Conservation (phyloP, 1,140 invertebrate genomes). For the Cepaea nemoralis region DNA sequence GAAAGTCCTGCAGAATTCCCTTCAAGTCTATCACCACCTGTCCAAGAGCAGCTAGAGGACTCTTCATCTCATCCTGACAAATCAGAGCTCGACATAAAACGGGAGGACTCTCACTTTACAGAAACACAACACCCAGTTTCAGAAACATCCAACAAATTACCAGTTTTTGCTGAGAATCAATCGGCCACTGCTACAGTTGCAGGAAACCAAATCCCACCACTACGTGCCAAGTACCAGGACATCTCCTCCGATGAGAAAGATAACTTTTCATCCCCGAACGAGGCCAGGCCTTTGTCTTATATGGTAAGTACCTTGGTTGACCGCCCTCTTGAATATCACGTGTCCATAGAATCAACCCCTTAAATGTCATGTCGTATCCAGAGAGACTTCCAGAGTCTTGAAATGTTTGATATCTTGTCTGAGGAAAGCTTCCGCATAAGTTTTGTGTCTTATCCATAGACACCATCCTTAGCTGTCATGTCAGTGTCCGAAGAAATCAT, state of each 20-base stretch:
- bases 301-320: constrained; percentile 1
- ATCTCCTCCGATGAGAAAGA: neutral
- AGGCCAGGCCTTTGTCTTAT: neutral
- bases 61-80: neutral
- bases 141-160: neutral
- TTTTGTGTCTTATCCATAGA: too few species aligned
- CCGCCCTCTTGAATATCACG: too few species aligned
- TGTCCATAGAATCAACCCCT: too few species aligned
- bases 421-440: too few species aligned
- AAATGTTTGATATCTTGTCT: too few species aligned
- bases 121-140: neutral
- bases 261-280: neutral
- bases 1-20: too few species aligned
- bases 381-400: too few species aligned
- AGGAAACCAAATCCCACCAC: neutral
- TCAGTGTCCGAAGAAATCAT: too few species aligned
- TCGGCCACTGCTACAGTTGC: neutral
- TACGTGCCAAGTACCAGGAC: neutral
- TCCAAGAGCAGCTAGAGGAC: too few species aligned
- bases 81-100: neutral
- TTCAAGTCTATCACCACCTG: too few species aligned
- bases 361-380: too few species aligned
- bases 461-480: too few species aligned
- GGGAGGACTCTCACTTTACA: neutral
- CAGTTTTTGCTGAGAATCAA: neutral